phyloP scores from a whole-genome alignment of 2,797 vertebrate genomes.

The Oreonectes daqikongensis region DNA sequence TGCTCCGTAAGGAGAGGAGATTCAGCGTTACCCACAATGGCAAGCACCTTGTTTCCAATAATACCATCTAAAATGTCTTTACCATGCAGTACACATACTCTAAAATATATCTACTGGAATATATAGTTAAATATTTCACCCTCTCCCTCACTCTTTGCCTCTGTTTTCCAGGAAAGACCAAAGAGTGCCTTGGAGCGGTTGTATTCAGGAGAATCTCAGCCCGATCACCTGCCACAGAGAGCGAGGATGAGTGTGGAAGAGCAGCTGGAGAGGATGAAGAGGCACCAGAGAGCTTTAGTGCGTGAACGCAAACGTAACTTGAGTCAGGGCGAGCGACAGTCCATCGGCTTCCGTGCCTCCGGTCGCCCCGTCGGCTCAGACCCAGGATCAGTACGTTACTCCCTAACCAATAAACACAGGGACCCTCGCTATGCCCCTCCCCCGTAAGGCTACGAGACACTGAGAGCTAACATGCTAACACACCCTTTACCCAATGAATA shows the following conservation, averaged over 20 bases:
- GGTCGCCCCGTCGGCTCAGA: constrained; percentile 80
- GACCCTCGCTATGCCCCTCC: constrained; percentile 60
- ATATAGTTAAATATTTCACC: too few species aligned
- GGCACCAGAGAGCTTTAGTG: constrained; percentile 91
- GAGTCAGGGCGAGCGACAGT: constrained; percentile 86
- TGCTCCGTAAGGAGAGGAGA: constrained; percentile 84
- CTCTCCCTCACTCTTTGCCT: background rate
- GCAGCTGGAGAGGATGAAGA: constrained; percentile 95
- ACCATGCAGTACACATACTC: background rate
- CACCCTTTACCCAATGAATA: constrained; percentile 13
- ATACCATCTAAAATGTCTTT: background rate
- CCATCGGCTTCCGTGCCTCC: constrained; percentile 40
- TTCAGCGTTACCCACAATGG: constrained; percentile 77
- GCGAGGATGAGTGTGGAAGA: constrained; percentile 94
- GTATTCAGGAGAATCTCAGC: constrained; percentile 80
- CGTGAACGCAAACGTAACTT: constrained; percentile 91
- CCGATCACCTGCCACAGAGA: constrained; percentile 69
- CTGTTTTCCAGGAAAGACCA: constrained; percentile 82
- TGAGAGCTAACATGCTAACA: constrained; percentile 67
- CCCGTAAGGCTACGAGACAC: constrained; percentile 58
- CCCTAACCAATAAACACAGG: constrained; percentile 66
- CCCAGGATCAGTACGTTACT: constrained; percentile 86
- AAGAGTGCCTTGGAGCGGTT: constrained; percentile 97
- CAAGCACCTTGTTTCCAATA: constrained; percentile 59
- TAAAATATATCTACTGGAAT: background rate